These are phyloP conservation scores for Strix uralensis DNA, from an alignment of 2,113 vertebrate species.

Conservation along the genomic window DNA sequence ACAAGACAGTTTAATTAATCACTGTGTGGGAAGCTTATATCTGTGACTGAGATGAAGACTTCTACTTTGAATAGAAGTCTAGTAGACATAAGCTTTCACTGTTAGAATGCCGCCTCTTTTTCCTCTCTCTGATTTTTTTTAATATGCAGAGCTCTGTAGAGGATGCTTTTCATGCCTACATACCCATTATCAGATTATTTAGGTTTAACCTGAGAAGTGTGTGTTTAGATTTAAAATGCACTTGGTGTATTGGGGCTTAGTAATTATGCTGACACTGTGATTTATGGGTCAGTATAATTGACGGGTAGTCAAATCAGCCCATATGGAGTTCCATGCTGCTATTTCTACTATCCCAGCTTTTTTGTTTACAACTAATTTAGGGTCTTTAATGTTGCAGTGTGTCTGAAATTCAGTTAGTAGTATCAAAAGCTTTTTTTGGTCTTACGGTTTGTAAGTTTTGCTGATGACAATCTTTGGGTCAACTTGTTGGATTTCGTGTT, in stretches of 20 bases:
- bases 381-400: not conserved
- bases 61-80: not conserved
- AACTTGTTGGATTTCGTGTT: not conserved
- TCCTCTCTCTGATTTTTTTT: not conserved
- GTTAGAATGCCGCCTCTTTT: not conserved
- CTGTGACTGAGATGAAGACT: not conserved
- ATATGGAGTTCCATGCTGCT: not conserved
- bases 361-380: not conserved
- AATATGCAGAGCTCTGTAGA: not conserved
- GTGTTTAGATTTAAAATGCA: not conserved
- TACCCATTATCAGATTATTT: not conserved
- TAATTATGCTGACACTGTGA: not conserved
- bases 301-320: not conserved
- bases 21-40: not conserved
- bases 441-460: not conserved
- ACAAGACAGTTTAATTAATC: not conserved
- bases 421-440: not conserved
- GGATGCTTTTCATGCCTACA: not conserved
- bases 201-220: not conserved
- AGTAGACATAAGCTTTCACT: not conserved
- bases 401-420: not conserved
- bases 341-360: not conserved
- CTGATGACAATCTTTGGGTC: not conserved
- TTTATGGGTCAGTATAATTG: not conserved
- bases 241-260: not conserved